Evolutionary conservation across 2,888 invertebrate species (phyloP), one percentile per base, ranked within the genome.

Genomic region (Lasioglossum vierecki): DNA sequence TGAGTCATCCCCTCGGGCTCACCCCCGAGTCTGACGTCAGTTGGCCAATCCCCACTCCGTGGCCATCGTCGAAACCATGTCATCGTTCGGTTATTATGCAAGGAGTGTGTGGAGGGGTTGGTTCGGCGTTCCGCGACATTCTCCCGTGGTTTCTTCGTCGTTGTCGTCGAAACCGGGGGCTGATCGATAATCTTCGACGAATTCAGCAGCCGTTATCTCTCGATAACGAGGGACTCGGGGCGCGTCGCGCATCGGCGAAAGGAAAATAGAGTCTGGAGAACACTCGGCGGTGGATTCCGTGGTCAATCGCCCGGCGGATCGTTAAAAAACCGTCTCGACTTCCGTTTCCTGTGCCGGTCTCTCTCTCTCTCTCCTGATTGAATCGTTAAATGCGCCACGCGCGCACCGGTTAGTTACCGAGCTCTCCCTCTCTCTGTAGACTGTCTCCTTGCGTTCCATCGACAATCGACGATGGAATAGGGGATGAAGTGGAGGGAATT

Each of bases 1-100:
- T 92, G 92, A 92, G 92, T 92, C 92, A 93, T 90, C 88, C 88
- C 84, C 68, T 82, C 80, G 82, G 81, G 39, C 81, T 81, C 87
- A 82, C 85, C 88, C 82, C 88, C 83, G 83, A 41, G 66, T 75
- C 84, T 92, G 90, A 91, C 91, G 92, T 92, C 92, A 92, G 81
- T 88, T 87, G 70, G 49, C 46, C 71, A 44, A n/a, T 49, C 82
- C 84, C 86, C 80, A 53, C 53, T 30, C 72, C 53, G n/a, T 22
- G 22, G 49, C 46, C 57, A 71, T 18, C 76, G 66, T 70, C 85
- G 86, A 88, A 92, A 90, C 73, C 91, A 85, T 90, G 89, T 90
- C 90, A 90, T 80, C 88, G 78, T 89, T 79, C 39, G 82, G 85
- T 89, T 89, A 91, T 92, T 91, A 91, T 89, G 90, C 87, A 86